Conservation (phyloP, 2,888 invertebrate species). For the Protodeltote pygarga region DNA sequence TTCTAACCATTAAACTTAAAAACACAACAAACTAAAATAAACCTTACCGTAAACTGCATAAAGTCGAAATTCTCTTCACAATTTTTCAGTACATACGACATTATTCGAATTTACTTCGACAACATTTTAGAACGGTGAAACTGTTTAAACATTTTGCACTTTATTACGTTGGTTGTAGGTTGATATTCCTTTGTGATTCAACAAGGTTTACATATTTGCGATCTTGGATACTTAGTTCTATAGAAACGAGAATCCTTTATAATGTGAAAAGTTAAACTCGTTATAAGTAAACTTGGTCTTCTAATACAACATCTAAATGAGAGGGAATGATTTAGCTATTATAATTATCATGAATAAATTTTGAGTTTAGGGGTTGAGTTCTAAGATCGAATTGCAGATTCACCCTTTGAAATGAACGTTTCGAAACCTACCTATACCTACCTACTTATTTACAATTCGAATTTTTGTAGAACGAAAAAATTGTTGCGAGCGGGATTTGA, state of each 20-base stretch:
- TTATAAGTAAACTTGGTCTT: constrained; percentile 17
- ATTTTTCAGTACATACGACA: not conserved
- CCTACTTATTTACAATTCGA: no score
- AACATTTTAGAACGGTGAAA: constrained; percentile 2
- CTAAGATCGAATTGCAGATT: no score
- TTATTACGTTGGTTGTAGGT: accelerated
- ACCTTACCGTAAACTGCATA: accelerated
- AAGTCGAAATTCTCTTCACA: not conserved
- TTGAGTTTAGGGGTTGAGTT: no score
- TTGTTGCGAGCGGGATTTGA: no score
- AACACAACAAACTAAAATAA: not conserved
- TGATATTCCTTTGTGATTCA: not conserved
- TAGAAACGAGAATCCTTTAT: constrained; percentile 36
- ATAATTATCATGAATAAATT: not conserved
- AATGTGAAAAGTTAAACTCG: constrained; percentile 35
- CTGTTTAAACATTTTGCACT: not conserved
- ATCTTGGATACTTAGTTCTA: constrained; percentile 16
- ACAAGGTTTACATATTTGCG: constrained; percentile 11
- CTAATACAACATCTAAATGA: constrained; percentile 4
- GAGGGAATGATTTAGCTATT: constrained; percentile 2
- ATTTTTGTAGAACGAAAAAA: no score
- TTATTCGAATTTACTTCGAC: not conserved
- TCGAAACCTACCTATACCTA: no score
- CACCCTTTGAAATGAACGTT: no score
- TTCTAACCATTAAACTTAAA: constrained; percentile 7